These are phyloP conservation scores for Burhinus oedicnemus DNA, from an alignment of 2,113 vertebrate genomes.

Conservation along the genomic window DNA sequence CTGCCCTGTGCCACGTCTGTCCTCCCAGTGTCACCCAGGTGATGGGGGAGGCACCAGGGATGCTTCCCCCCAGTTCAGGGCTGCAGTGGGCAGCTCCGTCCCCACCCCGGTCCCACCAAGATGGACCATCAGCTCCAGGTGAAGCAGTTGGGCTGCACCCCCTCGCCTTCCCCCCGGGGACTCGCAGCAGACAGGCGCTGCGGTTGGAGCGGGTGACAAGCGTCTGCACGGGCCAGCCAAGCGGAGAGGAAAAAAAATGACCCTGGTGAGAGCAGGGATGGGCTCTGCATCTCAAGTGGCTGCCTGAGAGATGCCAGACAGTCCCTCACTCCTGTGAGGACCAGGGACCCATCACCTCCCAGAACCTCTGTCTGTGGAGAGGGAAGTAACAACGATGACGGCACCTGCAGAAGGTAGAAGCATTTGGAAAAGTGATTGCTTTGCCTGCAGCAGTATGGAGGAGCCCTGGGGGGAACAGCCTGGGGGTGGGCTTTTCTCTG, in stretches of 20 bases:
- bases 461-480: not conserved
- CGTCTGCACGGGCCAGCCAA: not conserved
- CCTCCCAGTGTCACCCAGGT: not conserved
- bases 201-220: not conserved
- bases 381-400: fast-evolving
- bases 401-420: not conserved
- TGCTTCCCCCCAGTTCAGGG: too few relatives aligned
- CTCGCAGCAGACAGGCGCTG: not conserved
- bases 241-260: not conserved
- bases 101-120: not conserved
- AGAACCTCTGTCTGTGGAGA: not conserved
- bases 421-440: not conserved
- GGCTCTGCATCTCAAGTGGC: not conserved
- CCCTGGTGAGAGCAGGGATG: not conserved
- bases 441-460: not conserved
- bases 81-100: not conserved
- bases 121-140: not conserved
- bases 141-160: not conserved
- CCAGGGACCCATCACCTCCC: not conserved
- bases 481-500: not conserved
- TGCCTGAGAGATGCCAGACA: not conserved
- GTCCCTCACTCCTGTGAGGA: not conserved
- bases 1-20: not conserved
- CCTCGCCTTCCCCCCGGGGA: not conserved
- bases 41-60: not conserved